Conservation (phyloP, 1,140 invertebrate species). For the Drosophila busckii region DNA sequence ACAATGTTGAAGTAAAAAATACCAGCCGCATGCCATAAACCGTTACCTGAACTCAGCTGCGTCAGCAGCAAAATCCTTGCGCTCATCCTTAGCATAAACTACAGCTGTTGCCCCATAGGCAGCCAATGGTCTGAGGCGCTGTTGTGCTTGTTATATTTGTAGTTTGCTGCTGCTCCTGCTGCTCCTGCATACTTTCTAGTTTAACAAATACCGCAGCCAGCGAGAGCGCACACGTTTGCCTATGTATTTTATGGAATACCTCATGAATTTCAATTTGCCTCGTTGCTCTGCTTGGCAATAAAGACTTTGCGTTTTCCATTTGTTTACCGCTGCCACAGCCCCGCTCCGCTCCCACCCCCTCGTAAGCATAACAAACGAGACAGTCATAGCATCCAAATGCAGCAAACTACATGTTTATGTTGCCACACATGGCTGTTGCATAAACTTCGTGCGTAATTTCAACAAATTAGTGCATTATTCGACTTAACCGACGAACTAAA, state of each 20-base stretch:
- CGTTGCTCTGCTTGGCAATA: conserved; percentile 21
- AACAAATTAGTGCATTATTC: conserved; percentile 39
- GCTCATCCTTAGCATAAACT: conserved; percentile 33
- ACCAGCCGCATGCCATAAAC: conserved; percentile 40
- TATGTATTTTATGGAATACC: conserved; percentile 52
- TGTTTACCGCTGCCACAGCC: conserved; percentile 1
- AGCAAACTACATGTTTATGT: background rate
- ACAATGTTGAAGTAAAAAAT: conserved; percentile 30
- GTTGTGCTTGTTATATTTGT: conserved; percentile 23
- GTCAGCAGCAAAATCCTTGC: background rate
- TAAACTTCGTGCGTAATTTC: conserved; percentile 29
- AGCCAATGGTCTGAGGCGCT: conserved; percentile 36
- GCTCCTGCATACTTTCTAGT: conserved; percentile 55
- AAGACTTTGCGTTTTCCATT: background rate
- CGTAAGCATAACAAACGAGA: conserved; percentile 24
- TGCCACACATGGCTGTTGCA: background rate
- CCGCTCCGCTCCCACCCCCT: background rate
- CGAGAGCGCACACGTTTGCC: conserved; percentile 36
- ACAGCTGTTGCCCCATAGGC: conserved; percentile 25
- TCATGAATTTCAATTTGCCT: conserved; percentile 69
- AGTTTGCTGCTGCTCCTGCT: background rate
- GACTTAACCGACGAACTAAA: conserved; percentile 18
- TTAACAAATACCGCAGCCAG: conserved; percentile 50
- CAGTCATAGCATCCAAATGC: background rate
- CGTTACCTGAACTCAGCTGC: conserved; percentile 15